phyloP scores from a whole-genome alignment of 2,113 vertebrate species.

The Elanoides forficatus region DNA sequence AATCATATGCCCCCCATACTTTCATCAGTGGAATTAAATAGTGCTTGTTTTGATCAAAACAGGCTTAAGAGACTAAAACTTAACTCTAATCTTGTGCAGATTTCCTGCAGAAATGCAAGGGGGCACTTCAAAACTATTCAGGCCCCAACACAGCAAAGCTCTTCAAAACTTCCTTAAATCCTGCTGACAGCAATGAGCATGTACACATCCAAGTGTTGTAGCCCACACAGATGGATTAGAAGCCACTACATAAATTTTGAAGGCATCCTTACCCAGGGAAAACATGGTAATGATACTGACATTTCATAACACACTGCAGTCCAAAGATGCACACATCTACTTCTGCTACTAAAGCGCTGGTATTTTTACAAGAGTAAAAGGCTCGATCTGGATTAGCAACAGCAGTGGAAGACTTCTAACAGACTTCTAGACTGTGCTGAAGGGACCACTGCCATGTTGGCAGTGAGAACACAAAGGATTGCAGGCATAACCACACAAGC shows the following conservation, averaged over 20 bases:
- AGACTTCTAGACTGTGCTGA: neutral
- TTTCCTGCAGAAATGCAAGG: neutral
- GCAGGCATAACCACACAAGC: neutral
- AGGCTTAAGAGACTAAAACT: neutral
- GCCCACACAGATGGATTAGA: neutral
- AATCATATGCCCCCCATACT: neutral
- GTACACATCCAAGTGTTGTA: neutral
- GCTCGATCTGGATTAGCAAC: neutral
- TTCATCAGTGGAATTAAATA: neutral
- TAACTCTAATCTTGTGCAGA: neutral
- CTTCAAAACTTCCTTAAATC: neutral
- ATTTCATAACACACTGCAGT: neutral
- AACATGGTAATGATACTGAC: rapidly evolving
- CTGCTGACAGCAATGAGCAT: neutral
- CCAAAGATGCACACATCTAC: neutral
- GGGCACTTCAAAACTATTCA: neutral
- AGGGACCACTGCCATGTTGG: neutral
- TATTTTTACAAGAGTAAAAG: neutral
- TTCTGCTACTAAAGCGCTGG: neutral
- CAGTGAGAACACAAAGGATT: neutral
- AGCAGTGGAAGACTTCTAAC: neutral
- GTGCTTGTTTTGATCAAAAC: neutral
- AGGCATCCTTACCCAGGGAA: neutral
- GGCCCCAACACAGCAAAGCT: neutral
- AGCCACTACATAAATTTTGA: neutral